Evolutionary conservation across 2,113 vertebrate genomes (phyloP).

Genomic region (Rhinoptilus africanus): DNA sequence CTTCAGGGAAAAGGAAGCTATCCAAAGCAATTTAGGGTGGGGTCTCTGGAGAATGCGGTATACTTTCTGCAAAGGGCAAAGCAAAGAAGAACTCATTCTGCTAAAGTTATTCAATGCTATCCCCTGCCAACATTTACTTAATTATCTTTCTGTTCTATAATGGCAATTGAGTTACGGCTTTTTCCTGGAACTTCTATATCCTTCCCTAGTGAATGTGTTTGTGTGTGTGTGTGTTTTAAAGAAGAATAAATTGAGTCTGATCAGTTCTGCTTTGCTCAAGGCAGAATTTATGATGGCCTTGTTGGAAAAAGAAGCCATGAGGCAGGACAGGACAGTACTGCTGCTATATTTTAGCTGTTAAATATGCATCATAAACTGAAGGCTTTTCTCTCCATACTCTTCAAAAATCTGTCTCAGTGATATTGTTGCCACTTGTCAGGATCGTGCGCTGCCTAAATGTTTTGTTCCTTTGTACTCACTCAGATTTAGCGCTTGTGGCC

Average conservation of each 20-base stretch:
- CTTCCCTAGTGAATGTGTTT: constrained; percentile 37
- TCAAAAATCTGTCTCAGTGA: background rate
- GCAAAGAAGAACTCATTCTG: constrained; percentile 35
- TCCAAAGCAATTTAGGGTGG: constrained; percentile 34
- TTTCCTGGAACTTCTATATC: constrained; percentile 58
- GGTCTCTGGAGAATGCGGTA: background rate
- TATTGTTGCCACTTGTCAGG: background rate
- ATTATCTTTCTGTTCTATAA: constrained; percentile 65
- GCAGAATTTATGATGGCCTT: constrained; percentile 54
- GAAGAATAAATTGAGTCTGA: constrained; percentile 39
- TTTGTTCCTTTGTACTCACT: background rate
- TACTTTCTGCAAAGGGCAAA: constrained; percentile 41
- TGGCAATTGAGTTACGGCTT: constrained; percentile 62
- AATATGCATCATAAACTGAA: constrained; percentile 27
- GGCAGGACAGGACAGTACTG: background rate
- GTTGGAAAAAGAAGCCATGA: background rate
- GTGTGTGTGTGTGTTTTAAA: constrained; percentile 31
- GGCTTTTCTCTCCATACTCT: background rate
- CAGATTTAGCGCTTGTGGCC: background rate
- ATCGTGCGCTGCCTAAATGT: background rate
- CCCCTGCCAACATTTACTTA: constrained; percentile 62
- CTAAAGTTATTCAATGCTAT: constrained; percentile 45
- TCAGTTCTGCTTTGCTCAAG: constrained; percentile 41
- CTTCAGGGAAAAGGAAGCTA: background rate
- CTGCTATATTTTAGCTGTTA: constrained; percentile 19